These are phyloP conservation scores for Agraylea sexmaculata DNA, from an alignment of 1,140 invertebrate genomes.

Conservation along the genomic window DNA sequence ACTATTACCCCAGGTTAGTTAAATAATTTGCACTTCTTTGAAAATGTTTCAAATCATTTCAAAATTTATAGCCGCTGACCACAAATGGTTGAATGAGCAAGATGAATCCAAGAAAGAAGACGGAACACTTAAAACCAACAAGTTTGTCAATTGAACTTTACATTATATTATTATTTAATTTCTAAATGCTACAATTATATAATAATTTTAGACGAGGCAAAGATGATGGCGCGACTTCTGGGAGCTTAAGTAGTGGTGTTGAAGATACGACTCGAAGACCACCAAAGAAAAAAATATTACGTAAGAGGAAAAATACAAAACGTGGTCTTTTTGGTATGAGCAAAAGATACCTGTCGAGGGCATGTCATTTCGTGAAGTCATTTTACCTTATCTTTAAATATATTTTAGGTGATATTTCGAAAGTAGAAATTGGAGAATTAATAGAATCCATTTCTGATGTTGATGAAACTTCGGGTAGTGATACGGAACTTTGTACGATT, in stretches of 20 bases:
- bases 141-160: conserved; percentile 6
- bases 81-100: conserved; percentile 36
- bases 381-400: too few species aligned
- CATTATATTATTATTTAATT: conserved; percentile 1
- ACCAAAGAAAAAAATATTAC: conserved; percentile 39
- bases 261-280: conserved; percentile 36
- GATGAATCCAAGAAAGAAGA: conserved; percentile 37
- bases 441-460: conserved; percentile 40
- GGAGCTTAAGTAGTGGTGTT: conserved; percentile 36
- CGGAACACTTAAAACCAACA: conserved; percentile 23
- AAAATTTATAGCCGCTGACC: conserved; percentile 27
- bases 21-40: conserved; percentile 1
- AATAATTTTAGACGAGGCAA: conserved; percentile 28
- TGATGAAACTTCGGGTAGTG: conserved; percentile 37
- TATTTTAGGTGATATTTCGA: conserved; percentile 15
- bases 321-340: conserved; percentile 16
- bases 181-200: not conserved
- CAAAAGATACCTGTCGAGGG: too few species aligned
- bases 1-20: conserved; percentile 30
- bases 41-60: not conserved
- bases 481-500: conserved; percentile 19
- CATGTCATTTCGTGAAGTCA: too few species aligned
- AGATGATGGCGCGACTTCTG: conserved; percentile 33
- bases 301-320: conserved; percentile 33
- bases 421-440: conserved; percentile 30